Evolutionary conservation across 2,797 vertebrate genomes (phyloP), one percentile per base, ranked within the genome.

Genomic region (Poecile montanus): DNA sequence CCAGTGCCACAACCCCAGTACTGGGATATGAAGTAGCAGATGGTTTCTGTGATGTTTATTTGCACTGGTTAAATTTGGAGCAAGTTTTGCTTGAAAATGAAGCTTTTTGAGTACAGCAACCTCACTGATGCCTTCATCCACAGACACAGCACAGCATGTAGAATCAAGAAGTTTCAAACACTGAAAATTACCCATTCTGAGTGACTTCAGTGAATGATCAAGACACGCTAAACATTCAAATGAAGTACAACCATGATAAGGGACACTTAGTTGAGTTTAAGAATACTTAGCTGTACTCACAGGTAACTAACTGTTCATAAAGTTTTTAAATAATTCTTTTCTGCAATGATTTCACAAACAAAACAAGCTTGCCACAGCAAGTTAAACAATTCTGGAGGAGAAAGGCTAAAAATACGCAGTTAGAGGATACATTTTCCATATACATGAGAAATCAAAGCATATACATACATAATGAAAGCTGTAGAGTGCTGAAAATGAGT

Each of bases 371-470:
- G 42, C 34, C 23, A 36, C 20, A 81, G 10, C 2, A 81, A 92
- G 56, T 65, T 73, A 48, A 89, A 65, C 38, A 93, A 53, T 60
- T 91, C 74, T 57, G 9, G 22, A 83, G 34, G 36, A 91, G 53
- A 70, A 77, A 85, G 51, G 57, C 56, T 70, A 30, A 87, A 84
- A 93, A 67, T 32, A 85, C 3, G 32, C 51, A 77, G 25, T 90
- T 85, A 66, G 40, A 93, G 66, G 58, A 83, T 16, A 60, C 11
- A 27, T 88, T 80, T 90, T 78, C 92, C 81, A 89, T 89, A 87
- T 67, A 96, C 67, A 67, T 87, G 86, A 94, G 80, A 85, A 96
- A 95, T 62, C 73, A 86, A 94, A 92, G 70, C 7, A 4, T 25
- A 86, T 61, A 83, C 63, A 79, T 76, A 70, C 11, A 70, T 79